phyloP scores from a whole-genome alignment of 2,888 invertebrate species.

The Sesamia inferens region DNA sequence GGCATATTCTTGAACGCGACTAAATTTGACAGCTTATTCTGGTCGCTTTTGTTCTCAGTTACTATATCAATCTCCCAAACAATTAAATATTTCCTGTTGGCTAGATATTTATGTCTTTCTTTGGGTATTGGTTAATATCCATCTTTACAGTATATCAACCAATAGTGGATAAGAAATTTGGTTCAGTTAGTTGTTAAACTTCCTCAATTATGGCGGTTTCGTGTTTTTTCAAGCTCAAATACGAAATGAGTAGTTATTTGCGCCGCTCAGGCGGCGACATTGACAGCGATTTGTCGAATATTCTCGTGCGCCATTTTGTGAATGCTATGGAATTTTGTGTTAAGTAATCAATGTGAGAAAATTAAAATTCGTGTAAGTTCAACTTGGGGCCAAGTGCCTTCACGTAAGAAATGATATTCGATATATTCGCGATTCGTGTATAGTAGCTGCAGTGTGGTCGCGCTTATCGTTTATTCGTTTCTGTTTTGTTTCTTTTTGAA shows the following conservation, averaged over 20 bases:
- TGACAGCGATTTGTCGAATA: slow-evolving; percentile 88
- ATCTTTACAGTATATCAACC: background rate
- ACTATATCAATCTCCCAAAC: background rate
- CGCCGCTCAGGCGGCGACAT: slow-evolving; percentile 87
- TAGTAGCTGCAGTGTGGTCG: slow-evolving; percentile 65
- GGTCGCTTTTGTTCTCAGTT: slow-evolving; percentile 38
- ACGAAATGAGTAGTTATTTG: slow-evolving; percentile 88
- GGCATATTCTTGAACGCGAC: slow-evolving; percentile 47
- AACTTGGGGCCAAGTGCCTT: slow-evolving; percentile 72
- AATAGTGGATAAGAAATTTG: slow-evolving; percentile 48
- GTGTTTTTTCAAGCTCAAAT: slow-evolving; percentile 88
- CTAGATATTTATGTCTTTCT: rapidly evolving
- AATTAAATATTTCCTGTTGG: slow-evolving; percentile 43
- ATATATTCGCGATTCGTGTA: slow-evolving; percentile 73
- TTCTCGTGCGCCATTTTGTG: slow-evolving; percentile 89
- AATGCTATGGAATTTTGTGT: slow-evolving; percentile 83
- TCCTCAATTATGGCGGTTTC: slow-evolving; percentile 86
- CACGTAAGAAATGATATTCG: slow-evolving; percentile 67
- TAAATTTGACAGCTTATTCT: slow-evolving; percentile 51
- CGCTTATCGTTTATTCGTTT: slow-evolving; percentile 68
- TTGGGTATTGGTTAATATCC: slow-evolving; percentile 41
- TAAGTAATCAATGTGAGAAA: slow-evolving; percentile 81
- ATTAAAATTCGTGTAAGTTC: slow-evolving; percentile 78
- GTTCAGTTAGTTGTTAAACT: slow-evolving; percentile 70
- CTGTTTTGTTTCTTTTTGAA: slow-evolving; percentile 76